Conservation (phyloP, 2,888 invertebrate species). For the Drosophila meridionalis region DNA sequence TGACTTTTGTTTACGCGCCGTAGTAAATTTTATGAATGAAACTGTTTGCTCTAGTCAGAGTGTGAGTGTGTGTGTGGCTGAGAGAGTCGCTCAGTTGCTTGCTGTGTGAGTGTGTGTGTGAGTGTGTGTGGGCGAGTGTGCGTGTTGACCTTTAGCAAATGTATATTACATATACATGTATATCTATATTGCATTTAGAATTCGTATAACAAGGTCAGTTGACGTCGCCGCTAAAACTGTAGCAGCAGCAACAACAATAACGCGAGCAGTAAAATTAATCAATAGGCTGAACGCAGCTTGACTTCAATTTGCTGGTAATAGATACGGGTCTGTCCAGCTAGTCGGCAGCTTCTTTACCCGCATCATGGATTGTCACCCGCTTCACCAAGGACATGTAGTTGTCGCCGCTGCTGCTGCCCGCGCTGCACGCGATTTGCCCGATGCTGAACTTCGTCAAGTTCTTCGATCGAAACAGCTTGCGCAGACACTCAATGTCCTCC, state of each 20-base stretch:
- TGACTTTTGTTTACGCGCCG: slow-evolving; percentile 76
- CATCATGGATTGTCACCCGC: slow-evolving; percentile 75
- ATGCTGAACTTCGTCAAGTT: slow-evolving; percentile 74
- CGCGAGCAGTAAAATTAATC: slow-evolving; percentile 41
- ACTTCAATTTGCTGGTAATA: slow-evolving; percentile 11
- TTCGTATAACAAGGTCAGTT: slow-evolving; percentile 74
- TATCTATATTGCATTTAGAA: slow-evolving; percentile 70
- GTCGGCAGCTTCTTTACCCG: slow-evolving; percentile 31
- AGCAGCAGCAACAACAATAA: slow-evolving; percentile 43
- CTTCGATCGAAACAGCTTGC: slow-evolving; percentile 61
- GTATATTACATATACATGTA: slow-evolving; percentile 60
- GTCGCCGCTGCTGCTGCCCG: slow-evolving; percentile 83
- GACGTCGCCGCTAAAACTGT: slow-evolving; percentile 51
- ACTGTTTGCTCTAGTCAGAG: slow-evolving; percentile 30
- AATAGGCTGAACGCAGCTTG: slow-evolving; percentile 45
- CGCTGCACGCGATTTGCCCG: slow-evolving; percentile 69
- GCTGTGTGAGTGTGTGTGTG: slow-evolving; percentile 19
- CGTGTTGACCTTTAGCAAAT: slow-evolving; percentile 77
- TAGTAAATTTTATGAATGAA: slow-evolving; percentile 78
- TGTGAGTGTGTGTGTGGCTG: slow-evolving; percentile 21
- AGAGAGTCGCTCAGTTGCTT: slow-evolving; percentile 38
- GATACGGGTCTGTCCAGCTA: neutral
- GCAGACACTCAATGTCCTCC: slow-evolving; percentile 78
- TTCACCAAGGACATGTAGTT: slow-evolving; percentile 85
- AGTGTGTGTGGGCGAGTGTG: slow-evolving; percentile 45